These are phyloP conservation scores for Liodrosophila aerea DNA, from an alignment of 2,888 invertebrate species.

Conservation along the genomic window DNA sequence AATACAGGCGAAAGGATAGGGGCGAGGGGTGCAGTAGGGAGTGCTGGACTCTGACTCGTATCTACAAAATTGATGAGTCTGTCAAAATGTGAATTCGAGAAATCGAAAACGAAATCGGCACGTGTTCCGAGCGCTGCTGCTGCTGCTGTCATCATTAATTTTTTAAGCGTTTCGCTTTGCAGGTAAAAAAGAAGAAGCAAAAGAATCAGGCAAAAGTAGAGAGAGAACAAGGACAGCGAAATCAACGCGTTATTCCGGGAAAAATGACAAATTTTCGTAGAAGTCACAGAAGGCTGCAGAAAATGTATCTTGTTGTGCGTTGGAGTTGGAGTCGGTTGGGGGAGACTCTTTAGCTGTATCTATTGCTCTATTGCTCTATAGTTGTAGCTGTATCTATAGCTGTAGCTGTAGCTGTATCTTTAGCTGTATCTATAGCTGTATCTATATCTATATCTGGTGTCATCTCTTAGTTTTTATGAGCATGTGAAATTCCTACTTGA, in stretches of 20 bases:
- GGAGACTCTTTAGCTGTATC: background rate
- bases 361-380: background rate
- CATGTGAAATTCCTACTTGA: constrained; percentile 77
- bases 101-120: constrained; percentile 54
- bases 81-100: constrained; percentile 78
- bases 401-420: background rate
- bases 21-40: constrained; percentile 1
- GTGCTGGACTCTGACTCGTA: constrained; percentile 42
- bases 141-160: constrained; percentile 70
- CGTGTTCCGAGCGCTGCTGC: constrained; percentile 56
- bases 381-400: background rate
- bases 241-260: constrained; percentile 54
- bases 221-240: constrained; percentile 7
- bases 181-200: constrained; percentile 39
- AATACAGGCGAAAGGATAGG: background rate
- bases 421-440: background rate
- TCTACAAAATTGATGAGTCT: constrained; percentile 77
- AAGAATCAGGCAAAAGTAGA: constrained; percentile 7
- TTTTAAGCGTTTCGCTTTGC: constrained; percentile 63
- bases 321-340: too few species aligned
- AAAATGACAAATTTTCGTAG: constrained; percentile 71
- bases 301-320: background rate
- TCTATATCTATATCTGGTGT: background rate
- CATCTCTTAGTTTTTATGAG: constrained; percentile 58
- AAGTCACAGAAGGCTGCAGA: constrained; percentile 55